phyloP scores from a whole-genome alignment of 2,888 invertebrate genomes.

The Ophioninae sp. region DNA sequence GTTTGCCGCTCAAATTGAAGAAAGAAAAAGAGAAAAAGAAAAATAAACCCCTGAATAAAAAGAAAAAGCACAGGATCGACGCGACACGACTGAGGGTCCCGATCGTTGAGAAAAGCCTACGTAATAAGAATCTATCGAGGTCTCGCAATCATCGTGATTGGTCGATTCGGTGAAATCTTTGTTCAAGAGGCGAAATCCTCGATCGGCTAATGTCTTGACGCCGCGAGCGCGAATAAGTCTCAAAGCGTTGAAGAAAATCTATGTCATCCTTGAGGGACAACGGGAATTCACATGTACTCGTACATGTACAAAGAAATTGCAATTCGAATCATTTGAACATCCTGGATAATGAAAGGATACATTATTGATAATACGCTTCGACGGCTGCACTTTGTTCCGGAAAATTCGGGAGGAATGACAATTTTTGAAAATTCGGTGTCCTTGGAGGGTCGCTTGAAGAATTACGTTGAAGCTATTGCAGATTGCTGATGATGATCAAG shows the following conservation, averaged over 20 bases:
- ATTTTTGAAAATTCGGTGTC: too few species aligned
- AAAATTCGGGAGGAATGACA: too few species aligned
- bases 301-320: slow-evolving; percentile 11
- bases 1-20: slow-evolving; percentile 16
- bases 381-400: too few species aligned
- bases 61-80: slow-evolving; percentile 32
- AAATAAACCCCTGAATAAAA: slow-evolving; percentile 8
- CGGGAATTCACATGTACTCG: slow-evolving; percentile 16
- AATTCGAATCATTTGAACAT: slow-evolving; percentile 13
- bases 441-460: too few species aligned
- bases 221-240: slow-evolving; percentile 45
- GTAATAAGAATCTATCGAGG: slow-evolving; percentile 45
- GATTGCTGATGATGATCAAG: too few species aligned
- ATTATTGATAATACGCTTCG: too few species aligned
- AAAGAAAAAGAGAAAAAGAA: slow-evolving; percentile 23
- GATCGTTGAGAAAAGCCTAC: slow-evolving; percentile 16
- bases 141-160: slow-evolving; percentile 62
- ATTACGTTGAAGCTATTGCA: too few species aligned
- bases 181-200: slow-evolving; percentile 51
- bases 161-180: slow-evolving; percentile 58
- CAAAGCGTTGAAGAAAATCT: slow-evolving; percentile 60
- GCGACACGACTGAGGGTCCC: slow-evolving; percentile 41
- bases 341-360: too few species aligned
- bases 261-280: slow-evolving; percentile 65
- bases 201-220: slow-evolving; percentile 50